phyloP scores from a whole-genome alignment of 2,797 vertebrate species.

The Smutsia gigantea region DNA sequence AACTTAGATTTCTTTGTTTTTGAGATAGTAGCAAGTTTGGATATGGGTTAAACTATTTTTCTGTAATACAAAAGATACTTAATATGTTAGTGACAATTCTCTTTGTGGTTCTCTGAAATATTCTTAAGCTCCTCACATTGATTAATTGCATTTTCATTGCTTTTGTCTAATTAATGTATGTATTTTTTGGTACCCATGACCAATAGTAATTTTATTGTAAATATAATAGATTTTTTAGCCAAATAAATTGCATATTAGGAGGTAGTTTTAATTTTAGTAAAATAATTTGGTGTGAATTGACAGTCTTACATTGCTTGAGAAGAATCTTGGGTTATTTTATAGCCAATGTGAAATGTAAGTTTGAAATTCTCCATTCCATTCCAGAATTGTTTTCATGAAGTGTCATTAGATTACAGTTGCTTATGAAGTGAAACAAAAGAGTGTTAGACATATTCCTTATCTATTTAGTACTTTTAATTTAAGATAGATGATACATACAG shows the following conservation, averaged over 20 bases:
- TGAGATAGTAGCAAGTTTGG: neutral
- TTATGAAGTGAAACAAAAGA: neutral
- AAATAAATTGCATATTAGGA: conserved; percentile 2
- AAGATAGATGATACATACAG: neutral
- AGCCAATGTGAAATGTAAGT: neutral
- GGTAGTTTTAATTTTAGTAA: conserved; percentile 23
- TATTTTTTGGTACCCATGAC: neutral
- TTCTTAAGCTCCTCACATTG: neutral
- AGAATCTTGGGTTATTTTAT: neutral
- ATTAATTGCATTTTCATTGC: conserved; percentile 1
- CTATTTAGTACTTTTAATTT: neutral
- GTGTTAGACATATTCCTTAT: neutral
- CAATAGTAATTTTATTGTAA: neutral
- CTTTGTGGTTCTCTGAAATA: conserved; percentile 3
- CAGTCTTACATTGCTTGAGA: neutral
- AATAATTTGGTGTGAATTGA: neutral
- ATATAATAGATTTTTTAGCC: neutral
- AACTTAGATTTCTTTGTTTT: neutral
- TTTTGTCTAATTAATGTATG: neutral
- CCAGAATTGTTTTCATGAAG: neutral
- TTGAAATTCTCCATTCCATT: neutral
- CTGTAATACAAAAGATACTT: neutral
- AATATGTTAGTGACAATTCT: neutral
- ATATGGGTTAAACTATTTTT: neutral
- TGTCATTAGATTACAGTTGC: neutral